These are phyloP conservation scores for Agelastica alni DNA, from an alignment of 2,888 invertebrate genomes.

Conservation along the genomic window DNA sequence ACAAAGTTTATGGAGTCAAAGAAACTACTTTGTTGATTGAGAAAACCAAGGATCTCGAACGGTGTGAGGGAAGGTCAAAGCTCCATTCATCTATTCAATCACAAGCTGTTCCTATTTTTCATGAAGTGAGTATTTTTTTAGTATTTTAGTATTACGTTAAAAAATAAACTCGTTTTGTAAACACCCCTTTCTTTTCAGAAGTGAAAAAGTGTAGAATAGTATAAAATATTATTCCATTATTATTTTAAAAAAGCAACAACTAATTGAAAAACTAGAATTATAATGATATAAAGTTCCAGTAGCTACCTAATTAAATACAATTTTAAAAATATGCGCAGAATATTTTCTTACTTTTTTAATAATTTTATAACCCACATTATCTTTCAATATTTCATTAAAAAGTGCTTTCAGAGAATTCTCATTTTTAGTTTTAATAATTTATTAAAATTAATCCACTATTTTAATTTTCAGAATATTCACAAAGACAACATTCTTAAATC, in stretches of 20 bases:
- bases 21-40: constrained; percentile 74
- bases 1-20: constrained; percentile 71
- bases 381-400: too few relatives aligned
- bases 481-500: constrained; percentile 78
- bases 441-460: background rate
- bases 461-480: constrained; percentile 62
- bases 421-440: too few relatives aligned
- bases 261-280: too few relatives aligned
- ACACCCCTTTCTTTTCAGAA: too few relatives aligned
- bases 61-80: constrained; percentile 74
- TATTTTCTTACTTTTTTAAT: background rate
- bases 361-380: background rate
- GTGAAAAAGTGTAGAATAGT: too few relatives aligned
- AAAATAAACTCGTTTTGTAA: too few relatives aligned
- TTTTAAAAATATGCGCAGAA: too few relatives aligned
- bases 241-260: too few relatives aligned
- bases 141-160: background rate
- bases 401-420: too few relatives aligned
- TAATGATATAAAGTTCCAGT: too few relatives aligned
- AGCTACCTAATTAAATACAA: too few relatives aligned
- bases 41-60: constrained; percentile 71
- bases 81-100: constrained; percentile 81
- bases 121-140: constrained; percentile 62
- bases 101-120: constrained; percentile 69
- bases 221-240: too few relatives aligned